These are phyloP conservation scores for Epinephelus fuscoguttatus DNA, from an alignment of 2,113 vertebrate genomes.

Conservation along the genomic window DNA sequence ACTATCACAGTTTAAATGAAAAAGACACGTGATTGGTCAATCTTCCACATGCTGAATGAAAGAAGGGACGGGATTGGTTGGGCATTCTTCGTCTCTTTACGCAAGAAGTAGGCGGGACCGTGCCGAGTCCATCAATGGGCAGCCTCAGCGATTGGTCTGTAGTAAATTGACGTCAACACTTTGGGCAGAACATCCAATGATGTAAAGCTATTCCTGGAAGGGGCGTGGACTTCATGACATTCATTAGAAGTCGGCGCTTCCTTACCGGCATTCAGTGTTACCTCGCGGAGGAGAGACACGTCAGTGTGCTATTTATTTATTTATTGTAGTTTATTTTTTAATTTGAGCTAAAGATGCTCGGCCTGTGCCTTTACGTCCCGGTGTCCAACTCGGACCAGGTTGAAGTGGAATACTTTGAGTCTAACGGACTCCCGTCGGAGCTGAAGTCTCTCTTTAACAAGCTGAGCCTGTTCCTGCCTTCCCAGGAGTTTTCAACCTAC, in stretches of 20 bases:
- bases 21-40: constrained; percentile 20
- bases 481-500: constrained; percentile 92
- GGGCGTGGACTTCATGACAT: constrained; percentile 47
- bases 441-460: constrained; percentile 93
- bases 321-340: constrained; percentile 70
- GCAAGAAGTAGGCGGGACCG: background rate
- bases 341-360: constrained; percentile 87
- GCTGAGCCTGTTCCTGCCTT: constrained; percentile 93
- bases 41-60: background rate
- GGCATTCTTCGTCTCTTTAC: fast-evolving
- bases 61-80: constrained; percentile 21
- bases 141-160: constrained; percentile 38
- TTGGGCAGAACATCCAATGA: constrained; percentile 55
- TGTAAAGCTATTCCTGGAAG: background rate
- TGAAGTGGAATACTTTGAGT: constrained; percentile 96
- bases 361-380: constrained; percentile 92
- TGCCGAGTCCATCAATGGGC: constrained; percentile 52
- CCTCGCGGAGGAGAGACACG: fast-evolving
- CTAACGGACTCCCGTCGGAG: constrained; percentile 90
- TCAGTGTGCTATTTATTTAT: constrained; percentile 74
- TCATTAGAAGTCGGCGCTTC: constrained; percentile 67
- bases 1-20: background rate
- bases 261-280: constrained; percentile 78
- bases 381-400: constrained; percentile 85
- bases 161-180: constrained; percentile 43